These are phyloP conservation scores for Oppia nitens DNA, from an alignment of 1,140 invertebrate genomes.

Conservation along the genomic window DNA sequence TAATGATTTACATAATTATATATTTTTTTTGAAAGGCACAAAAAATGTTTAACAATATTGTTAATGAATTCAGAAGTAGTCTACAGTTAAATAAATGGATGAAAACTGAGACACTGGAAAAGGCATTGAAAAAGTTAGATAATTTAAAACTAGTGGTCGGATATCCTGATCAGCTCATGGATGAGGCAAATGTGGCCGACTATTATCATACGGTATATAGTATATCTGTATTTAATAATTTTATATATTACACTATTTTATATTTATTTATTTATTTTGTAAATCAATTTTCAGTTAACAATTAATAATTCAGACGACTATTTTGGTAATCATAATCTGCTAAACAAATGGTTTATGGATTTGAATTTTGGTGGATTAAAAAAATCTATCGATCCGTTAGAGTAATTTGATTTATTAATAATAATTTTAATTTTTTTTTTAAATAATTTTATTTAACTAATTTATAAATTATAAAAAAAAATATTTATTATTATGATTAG, in stretches of 20 bases:
- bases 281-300: background rate
- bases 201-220: constrained; percentile 28
- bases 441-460: background rate
- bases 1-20: constrained; percentile 21
- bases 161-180: constrained; percentile 31
- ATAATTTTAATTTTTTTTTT: background rate
- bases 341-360: constrained; percentile 53
- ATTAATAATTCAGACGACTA: constrained; percentile 36
- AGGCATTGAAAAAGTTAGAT: constrained; percentile 39
- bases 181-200: constrained; percentile 27
- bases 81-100: constrained; percentile 73
- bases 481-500: constrained; percentile 48
- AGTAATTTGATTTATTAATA: constrained; percentile 24
- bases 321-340: constrained; percentile 50
- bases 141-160: constrained; percentile 32
- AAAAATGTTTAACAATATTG: constrained; percentile 22
- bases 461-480: constrained; percentile 28
- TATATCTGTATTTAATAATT: background rate
- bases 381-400: constrained; percentile 58
- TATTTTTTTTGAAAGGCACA: constrained; percentile 29
- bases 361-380: constrained; percentile 54
- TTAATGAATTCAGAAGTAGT: constrained; percentile 21
- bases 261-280: background rate
- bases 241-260: too few species aligned
- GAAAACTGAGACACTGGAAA: constrained; percentile 59